These are phyloP conservation scores for Pimpla rufipes DNA, from an alignment of 2,888 invertebrate species.

Conservation along the genomic window DNA sequence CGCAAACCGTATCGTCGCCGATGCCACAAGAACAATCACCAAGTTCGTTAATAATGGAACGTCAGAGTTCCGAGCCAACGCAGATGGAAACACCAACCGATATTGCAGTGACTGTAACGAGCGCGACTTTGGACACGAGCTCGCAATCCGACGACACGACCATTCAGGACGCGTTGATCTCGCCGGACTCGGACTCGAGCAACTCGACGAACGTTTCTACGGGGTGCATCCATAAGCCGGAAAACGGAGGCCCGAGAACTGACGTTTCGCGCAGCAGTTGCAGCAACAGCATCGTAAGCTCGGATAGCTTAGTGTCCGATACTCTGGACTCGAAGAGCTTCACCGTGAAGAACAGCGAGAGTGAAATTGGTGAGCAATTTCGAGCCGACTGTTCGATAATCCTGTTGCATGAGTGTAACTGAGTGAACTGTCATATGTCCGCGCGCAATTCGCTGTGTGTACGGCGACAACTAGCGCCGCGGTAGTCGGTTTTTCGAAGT, in stretches of 20 bases:
- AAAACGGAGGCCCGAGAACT: slow-evolving; percentile 65
- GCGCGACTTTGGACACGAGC: slow-evolving; percentile 79
- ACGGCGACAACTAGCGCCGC: too few species aligned
- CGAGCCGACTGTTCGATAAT: not conserved
- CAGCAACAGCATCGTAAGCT: slow-evolving; percentile 81
- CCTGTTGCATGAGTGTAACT: not conserved
- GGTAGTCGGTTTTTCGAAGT: too few species aligned
- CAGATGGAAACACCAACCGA: slow-evolving; percentile 78
- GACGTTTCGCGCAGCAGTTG: slow-evolving; percentile 76
- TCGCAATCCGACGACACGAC: slow-evolving; percentile 82
- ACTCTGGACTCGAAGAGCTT: slow-evolving; percentile 79
- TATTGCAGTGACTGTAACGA: slow-evolving; percentile 78
- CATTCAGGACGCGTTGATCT: slow-evolving; percentile 81
- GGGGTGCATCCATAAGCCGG: slow-evolving; percentile 68
- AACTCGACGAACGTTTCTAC: slow-evolving; percentile 76
- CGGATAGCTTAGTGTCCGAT: slow-evolving; percentile 80
- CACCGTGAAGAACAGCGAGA: slow-evolving; percentile 80
- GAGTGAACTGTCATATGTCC: not conserved
- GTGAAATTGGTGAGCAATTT: slow-evolving; percentile 81
- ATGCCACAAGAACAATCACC: slow-evolving; percentile 69
- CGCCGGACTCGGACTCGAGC: slow-evolving; percentile 81
- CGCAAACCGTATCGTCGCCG: slow-evolving; percentile 66
- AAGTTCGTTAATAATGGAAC: slow-evolving; percentile 64
- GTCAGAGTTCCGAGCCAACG: slow-evolving; percentile 72
- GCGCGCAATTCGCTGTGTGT: not conserved